Evolutionary conservation across 2,797 vertebrate genomes (phyloP).

Genomic region (Ptychobarbus kaznakovi): DNA sequence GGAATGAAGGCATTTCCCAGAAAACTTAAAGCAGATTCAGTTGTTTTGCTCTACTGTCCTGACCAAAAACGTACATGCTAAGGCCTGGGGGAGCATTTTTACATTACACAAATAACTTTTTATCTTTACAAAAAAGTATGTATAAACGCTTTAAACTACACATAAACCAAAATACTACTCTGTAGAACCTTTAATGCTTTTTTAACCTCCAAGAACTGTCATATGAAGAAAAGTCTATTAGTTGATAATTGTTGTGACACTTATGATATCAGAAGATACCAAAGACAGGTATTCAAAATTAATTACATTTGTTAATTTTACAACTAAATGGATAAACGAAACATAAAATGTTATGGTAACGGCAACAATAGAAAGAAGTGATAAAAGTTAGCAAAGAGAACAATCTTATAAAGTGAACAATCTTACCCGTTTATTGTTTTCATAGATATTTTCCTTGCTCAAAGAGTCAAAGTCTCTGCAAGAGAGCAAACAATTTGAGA

Average conservation of each 20-base stretch:
- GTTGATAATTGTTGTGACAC: neutral
- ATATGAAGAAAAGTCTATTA: neutral
- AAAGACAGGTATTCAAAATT: neutral
- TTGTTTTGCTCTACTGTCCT: neutral
- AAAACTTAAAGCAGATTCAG: neutral
- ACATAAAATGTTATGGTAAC: neutral
- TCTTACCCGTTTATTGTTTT: conserved; percentile 96
- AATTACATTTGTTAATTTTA: neutral
- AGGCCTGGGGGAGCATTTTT: neutral
- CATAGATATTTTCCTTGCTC: conserved; percentile 90
- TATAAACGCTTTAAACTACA: neutral
- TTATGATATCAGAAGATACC: neutral
- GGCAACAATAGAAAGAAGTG: neutral
- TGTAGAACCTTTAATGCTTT: neutral
- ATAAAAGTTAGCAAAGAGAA: neutral
- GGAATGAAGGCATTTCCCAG: conserved; percentile 6
- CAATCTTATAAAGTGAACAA: neutral
- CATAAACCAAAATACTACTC: neutral
- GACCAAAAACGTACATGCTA: neutral
- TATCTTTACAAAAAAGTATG: neutral
- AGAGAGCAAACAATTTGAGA: conserved; percentile 38
- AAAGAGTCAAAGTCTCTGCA: conserved; percentile 86
- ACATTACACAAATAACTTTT: neutral
- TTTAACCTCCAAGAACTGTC: neutral
- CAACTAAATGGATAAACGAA: neutral